A percentile compares a stretch with the other conserved stretches of the same genome.
phyloP scores from a whole-genome alignment of 2,888 invertebrate genomes.

The Dendrolimus houi region DNA sequence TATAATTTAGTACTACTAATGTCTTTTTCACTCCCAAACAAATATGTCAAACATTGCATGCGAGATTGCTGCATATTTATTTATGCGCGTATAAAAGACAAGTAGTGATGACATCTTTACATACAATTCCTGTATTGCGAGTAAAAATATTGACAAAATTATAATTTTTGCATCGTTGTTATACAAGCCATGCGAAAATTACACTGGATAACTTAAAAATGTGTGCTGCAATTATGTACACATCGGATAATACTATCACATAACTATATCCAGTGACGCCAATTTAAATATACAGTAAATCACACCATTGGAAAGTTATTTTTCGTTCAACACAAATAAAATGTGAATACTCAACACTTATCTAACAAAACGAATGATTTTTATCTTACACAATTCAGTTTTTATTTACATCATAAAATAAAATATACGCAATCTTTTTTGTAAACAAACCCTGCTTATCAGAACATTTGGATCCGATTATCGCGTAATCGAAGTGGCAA shows the following conservation, averaged over 20 bases:
- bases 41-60: no score
- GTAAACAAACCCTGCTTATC: background rate
- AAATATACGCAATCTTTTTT: background rate
- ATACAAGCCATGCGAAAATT: background rate
- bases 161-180: background rate
- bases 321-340: slow-evolving; percentile 47
- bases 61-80: no score
- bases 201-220: background rate
- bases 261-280: background rate
- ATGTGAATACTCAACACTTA: slow-evolving; percentile 61
- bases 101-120: no score
- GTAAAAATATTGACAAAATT: no score
- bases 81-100: no score
- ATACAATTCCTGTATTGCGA: no score
- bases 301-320: background rate
- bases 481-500: background rate
- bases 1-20: no score
- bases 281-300: background rate
- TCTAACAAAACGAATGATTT: background rate
- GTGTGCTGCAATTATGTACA: background rate
- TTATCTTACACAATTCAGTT: background rate
- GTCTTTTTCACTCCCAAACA: no score
- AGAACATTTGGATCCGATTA: background rate
- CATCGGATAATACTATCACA: background rate
- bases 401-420: background rate